These are phyloP conservation scores for Hylaea fasciaria DNA, from an alignment of 2,888 invertebrate genomes.

Conservation along the genomic window DNA sequence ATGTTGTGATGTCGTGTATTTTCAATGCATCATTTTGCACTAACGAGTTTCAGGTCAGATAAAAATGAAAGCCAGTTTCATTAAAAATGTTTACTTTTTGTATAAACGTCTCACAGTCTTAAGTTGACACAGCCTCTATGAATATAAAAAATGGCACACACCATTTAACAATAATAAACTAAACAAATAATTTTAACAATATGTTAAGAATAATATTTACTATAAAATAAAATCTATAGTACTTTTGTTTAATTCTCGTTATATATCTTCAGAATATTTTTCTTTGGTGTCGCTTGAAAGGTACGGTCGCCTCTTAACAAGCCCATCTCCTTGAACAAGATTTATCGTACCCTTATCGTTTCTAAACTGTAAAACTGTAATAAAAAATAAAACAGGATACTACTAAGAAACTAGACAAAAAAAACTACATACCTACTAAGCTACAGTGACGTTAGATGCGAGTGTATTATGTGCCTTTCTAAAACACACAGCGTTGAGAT, in stretches of 20 bases:
- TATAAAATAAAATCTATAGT: constrained; percentile 40
- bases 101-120: constrained; percentile 54
- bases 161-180: constrained; percentile 49
- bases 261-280: constrained; percentile 55
- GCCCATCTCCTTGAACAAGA: constrained; percentile 72
- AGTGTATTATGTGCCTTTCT: no score
- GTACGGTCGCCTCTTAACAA: constrained; percentile 47
- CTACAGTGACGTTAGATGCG: constrained; percentile 3
- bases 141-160: constrained; percentile 46
- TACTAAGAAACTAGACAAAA: constrained; percentile 43
- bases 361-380: constrained; percentile 82
- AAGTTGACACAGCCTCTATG: constrained; percentile 58
- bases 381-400: constrained; percentile 61
- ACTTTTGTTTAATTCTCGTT: constrained; percentile 47
- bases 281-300: constrained; percentile 40
- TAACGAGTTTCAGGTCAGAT: constrained; percentile 28
- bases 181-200: constrained; percentile 31
- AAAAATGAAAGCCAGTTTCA: constrained; percentile 52
- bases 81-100: constrained; percentile 58
- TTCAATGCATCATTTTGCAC: constrained; percentile 1
- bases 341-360: constrained; percentile 79
- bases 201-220: constrained; percentile 8
- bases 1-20: not conserved
- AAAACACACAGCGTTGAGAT: no score
- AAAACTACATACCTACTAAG: constrained; percentile 11